phyloP scores from a whole-genome alignment of 2,888 invertebrate genomes.

The Lepidochitona cinerea region DNA sequence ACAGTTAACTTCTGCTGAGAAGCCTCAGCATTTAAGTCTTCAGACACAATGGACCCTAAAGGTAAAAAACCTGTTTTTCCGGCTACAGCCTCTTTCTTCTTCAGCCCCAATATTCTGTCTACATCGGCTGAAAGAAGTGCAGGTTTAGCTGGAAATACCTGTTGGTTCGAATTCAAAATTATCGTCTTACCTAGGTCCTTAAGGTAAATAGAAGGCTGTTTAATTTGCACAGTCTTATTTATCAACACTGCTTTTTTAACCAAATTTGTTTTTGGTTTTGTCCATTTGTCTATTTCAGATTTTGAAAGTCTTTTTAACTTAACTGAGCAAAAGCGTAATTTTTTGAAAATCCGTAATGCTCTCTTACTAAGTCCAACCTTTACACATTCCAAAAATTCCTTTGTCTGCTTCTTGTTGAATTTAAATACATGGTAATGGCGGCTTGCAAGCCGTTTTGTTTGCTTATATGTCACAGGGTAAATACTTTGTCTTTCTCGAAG shows the following conservation, averaged over 20 bases:
- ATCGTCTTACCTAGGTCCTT: neutral
- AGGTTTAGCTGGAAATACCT: slow-evolving; percentile 49
- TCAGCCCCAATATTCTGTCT: slow-evolving; percentile 52
- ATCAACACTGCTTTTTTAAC: no score
- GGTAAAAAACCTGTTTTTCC: slow-evolving; percentile 22
- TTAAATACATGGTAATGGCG: slow-evolving; percentile 50
- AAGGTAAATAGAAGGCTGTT: neutral
- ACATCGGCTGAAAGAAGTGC: slow-evolving; percentile 46
- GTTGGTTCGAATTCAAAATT: neutral
- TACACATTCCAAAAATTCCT: slow-evolving; percentile 45
- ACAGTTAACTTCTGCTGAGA: slow-evolving; percentile 47
- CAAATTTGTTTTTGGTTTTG: neutral
- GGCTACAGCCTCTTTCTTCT: slow-evolving; percentile 24
- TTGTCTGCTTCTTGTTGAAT: slow-evolving; percentile 45
- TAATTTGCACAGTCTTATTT: neutral
- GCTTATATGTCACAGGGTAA: slow-evolving; percentile 51
- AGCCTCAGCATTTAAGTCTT: slow-evolving; percentile 50
- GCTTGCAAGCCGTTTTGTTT: slow-evolving; percentile 34
- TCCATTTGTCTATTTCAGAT: slow-evolving; percentile 39
- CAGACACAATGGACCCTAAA: slow-evolving; percentile 47
- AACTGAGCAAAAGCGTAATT: slow-evolving; percentile 45
- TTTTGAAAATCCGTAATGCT: slow-evolving; percentile 40
- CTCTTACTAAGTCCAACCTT: slow-evolving; percentile 49
- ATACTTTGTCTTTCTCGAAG: slow-evolving; percentile 45
- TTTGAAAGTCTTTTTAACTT: slow-evolving; percentile 36